These are phyloP conservation scores for Tupaia chinensis DNA, from an alignment of 2,113 vertebrate species.

Conservation along the genomic window DNA sequence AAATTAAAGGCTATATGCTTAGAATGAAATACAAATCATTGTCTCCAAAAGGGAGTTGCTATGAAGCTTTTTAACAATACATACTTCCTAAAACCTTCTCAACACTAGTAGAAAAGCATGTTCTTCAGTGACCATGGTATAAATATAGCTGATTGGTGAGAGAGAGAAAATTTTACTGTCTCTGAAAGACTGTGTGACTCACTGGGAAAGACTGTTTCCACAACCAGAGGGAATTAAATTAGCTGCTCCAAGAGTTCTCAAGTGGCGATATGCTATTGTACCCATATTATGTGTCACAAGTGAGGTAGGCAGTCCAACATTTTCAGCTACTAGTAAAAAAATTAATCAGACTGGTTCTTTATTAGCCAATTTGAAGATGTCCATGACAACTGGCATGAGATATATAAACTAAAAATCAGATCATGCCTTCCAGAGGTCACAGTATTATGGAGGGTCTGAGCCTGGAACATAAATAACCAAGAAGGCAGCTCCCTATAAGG, in stretches of 20 bases:
- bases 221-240: constrained; percentile 45
- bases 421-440: not conserved
- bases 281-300: not conserved
- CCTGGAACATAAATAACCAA: not conserved
- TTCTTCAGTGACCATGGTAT: not conserved
- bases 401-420: constrained; percentile 15
- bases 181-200: not conserved
- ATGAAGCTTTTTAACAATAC: constrained; percentile 56
- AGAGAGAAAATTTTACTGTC: not conserved
- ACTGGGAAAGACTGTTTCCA: not conserved
- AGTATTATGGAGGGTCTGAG: not conserved
- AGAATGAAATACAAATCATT: constrained; percentile 59
- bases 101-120: not conserved
- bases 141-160: not conserved
- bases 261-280: not conserved
- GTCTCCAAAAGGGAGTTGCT: constrained; percentile 5
- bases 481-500: not conserved
- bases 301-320: not conserved
- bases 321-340: constrained; percentile 31
- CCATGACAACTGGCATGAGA: not conserved
- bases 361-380: not conserved
- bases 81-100: not conserved
- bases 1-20: not conserved
- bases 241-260: constrained; percentile 13
- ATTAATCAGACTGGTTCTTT: not conserved